Evolutionary conservation across 2,113 vertebrate genomes (phyloP).

Genomic region (Poecilia latipinna): DNA sequence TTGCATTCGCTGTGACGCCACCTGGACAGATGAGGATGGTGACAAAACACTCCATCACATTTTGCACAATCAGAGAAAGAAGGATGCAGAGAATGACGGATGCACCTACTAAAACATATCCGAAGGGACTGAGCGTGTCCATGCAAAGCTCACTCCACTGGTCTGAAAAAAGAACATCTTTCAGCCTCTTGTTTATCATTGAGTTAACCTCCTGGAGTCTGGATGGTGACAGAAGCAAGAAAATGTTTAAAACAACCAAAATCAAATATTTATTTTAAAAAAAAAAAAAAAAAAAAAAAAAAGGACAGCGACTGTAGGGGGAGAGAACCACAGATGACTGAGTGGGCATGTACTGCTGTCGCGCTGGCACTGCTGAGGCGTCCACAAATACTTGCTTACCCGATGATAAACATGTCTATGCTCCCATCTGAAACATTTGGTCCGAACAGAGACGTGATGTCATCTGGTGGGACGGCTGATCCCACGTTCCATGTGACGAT

Average conservation of each 20-base stretch:
- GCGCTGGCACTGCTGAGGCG: slow-evolving; percentile 48
- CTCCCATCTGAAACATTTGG: slow-evolving; percentile 83
- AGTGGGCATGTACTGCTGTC: slow-evolving; percentile 65
- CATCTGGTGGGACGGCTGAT: slow-evolving; percentile 91
- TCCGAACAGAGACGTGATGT: slow-evolving; percentile 91
- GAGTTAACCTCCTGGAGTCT: slow-evolving; percentile 98
- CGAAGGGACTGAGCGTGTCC: slow-evolving; percentile 90
- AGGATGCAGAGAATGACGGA: neutral
- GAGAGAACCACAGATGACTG: slow-evolving; percentile 58
- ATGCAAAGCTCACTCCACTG: slow-evolving; percentile 97
- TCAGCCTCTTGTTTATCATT: slow-evolving; percentile 95
- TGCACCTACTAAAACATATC: slow-evolving; percentile 91
- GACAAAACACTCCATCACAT: neutral
- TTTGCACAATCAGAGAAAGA: neutral
- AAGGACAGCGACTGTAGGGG: slow-evolving; percentile 27
- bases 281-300: neutral
- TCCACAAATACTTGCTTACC: slow-evolving; percentile 83
- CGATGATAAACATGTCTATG: slow-evolving; percentile 92
- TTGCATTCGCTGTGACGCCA: slow-evolving; percentile 96
- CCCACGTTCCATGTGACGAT: slow-evolving; percentile 98
- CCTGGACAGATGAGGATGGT: slow-evolving; percentile 70
- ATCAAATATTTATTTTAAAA: neutral
- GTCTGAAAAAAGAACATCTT: slow-evolving; percentile 96
- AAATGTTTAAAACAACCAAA: slow-evolving; percentile 10
- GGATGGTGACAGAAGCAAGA: slow-evolving; percentile 35